Evolutionary conservation across 23 tunicate genomes (phyloP), one percentile per base, ranked within the genome.

Genomic region (Trididemnum miniatum): DNA sequence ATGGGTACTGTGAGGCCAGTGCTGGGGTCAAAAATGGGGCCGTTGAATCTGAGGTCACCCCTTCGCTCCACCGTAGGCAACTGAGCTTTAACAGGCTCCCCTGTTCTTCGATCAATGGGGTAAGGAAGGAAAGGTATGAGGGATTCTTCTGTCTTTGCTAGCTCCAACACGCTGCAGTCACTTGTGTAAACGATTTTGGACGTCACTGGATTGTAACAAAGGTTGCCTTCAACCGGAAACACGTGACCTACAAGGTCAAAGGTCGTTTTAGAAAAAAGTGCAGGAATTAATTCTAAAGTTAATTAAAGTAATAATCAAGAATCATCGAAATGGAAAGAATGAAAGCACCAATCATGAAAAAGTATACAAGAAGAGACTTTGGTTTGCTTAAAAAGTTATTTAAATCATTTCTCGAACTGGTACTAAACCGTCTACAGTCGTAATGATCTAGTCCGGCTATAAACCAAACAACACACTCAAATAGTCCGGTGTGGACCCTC

Each of bases 1-100:
- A 95, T 90, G 12, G 99, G 99, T 32, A 90, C 96, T 30, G 90
- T 86, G 5, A 95, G 83, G 24, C 99, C 99, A 15, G 96, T 90
- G 30, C 60, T 26, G 50, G 83, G 80, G 71, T 95, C 99, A 52
- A 95, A 78, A 83, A 95, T 82, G 2, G 92, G 95, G 24, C 87
- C 86, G 29, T 79, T 79, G 57, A 34, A 90, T 59, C 91, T 79
- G 0, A 95, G 89, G 36, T 95, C 95, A 20, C 57, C 83, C 60
- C 87, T 51, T 28, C 89, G 57, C 71, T 79, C 87, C 27, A 90
- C 51, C 36, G 71, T 65, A n/a, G 83, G 89, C 4, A 83, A 59
- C 20, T 54, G 39, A 39, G 65, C 72, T 26, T 71, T 71, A 4
- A 71, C 1, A 18, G 89, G 92, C 1, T 59, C 29, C 27, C 89